A percentile compares a stretch with the other conserved stretches of the same genome.
Evolutionary conservation across 2,888 invertebrate species (phyloP).

Genomic region (Agrenia bidenticulata): DNA sequence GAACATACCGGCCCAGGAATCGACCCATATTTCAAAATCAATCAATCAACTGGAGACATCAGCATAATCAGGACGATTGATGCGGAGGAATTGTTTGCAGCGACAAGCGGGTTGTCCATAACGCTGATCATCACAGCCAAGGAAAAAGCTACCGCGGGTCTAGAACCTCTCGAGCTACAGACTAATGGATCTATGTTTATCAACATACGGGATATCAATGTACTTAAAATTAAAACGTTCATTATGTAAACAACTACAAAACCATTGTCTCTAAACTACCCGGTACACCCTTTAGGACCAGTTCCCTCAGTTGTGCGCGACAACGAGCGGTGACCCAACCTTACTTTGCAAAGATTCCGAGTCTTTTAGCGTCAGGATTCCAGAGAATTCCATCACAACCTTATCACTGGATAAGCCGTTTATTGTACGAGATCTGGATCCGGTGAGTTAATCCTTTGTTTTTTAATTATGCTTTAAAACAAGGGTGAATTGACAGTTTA

Average conservation of each 20-base stretch:
- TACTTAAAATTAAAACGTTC: constrained; percentile 2
- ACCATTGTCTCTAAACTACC: not conserved
- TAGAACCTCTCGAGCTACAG: not conserved
- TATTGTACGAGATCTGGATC: constrained; percentile 16
- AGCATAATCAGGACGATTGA: constrained; percentile 13
- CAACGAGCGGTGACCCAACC: not conserved
- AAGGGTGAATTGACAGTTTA: not conserved
- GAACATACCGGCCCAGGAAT: constrained; percentile 7
- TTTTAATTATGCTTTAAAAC: no score
- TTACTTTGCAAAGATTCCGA: not conserved
- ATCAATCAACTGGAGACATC: constrained; percentile 13
- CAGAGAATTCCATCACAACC: constrained; percentile 13
- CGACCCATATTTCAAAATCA: constrained; percentile 17
- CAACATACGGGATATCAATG: constrained; percentile 25
- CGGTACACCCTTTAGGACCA: not conserved
- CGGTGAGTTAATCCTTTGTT: constrained; percentile 16
- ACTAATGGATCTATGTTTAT: constrained; percentile 1
- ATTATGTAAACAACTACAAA: not conserved
- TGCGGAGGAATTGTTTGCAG: constrained; percentile 12
- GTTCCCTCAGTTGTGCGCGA: not conserved
- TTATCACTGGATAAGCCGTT: constrained; percentile 11
- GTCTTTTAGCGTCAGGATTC: constrained; percentile 15
- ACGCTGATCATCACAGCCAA: constrained; percentile 17
- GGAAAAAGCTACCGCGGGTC: constrained; percentile 7
- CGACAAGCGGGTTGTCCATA: not conserved